Percentiles rank a stretch among this genome's conserved stretches.
Conservation (phyloP, 2,888 invertebrate genomes). For the Chaitophorus viminalis region DNA sequence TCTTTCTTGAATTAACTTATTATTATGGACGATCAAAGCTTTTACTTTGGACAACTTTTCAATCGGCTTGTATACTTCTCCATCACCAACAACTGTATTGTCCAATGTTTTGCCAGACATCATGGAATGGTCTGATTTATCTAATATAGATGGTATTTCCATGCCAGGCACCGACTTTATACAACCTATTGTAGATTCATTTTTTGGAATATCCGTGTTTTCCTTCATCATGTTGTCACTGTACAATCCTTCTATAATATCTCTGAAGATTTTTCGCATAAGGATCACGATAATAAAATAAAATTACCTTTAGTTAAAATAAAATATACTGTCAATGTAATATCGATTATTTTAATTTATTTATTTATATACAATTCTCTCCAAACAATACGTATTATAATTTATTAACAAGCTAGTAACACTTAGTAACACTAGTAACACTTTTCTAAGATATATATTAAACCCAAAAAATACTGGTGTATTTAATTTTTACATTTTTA, state of each 20-base stretch:
- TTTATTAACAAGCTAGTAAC: too few relatives aligned
- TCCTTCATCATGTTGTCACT: not conserved
- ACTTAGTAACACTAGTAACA: too few relatives aligned
- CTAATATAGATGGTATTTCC: not conserved
- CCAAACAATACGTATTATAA: not conserved
- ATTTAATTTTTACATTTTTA: too few relatives aligned
- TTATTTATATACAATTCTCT: not conserved
- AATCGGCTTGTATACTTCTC: not conserved
- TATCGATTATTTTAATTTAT: not conserved
- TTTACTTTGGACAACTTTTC: not conserved
- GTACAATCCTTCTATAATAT: too few relatives aligned
- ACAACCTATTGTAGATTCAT: not conserved
- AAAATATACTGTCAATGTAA: too few relatives aligned
- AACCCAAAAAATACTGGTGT: too few relatives aligned
- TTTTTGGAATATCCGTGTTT: not conserved
- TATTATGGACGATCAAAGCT: not conserved
- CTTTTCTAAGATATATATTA: too few relatives aligned
- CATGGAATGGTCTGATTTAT: not conserved
- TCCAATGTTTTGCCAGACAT: not conserved
- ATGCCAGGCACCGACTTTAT: not conserved
- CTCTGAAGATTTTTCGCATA: too few relatives aligned
- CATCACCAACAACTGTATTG: not conserved
- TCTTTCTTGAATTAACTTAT: not conserved
- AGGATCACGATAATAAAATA: too few relatives aligned
- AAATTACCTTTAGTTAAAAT: too few relatives aligned